A percentile compares a stretch with the other conserved stretches of the same genome.
phyloP scores from a whole-genome alignment of 2,797 vertebrate species.

The Ispidina picta region DNA sequence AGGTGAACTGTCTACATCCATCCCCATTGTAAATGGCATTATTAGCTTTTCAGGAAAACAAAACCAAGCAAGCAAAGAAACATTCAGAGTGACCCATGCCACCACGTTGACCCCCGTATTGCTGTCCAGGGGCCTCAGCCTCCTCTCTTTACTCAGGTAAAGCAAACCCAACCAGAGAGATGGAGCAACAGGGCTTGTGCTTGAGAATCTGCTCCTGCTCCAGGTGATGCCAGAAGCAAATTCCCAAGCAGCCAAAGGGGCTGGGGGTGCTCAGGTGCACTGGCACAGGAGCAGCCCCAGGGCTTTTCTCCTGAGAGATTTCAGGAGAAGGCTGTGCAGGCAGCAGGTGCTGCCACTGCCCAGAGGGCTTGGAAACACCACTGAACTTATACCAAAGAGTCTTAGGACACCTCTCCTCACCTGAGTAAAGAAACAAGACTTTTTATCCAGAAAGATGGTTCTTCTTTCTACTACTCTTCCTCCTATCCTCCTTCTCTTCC shows the following conservation, averaged over 20 bases:
- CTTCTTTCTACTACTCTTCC: conserved; percentile 61
- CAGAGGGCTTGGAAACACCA: conserved; percentile 27
- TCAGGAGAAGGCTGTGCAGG: not conserved
- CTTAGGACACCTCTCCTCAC: conserved; percentile 72
- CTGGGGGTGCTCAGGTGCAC: not conserved
- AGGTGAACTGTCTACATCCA: conserved; percentile 43
- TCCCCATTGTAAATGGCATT: conserved; percentile 51
- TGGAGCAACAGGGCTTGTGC: not conserved
- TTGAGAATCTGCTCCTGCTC: not conserved
- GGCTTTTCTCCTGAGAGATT: not conserved
- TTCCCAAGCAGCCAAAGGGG: not conserved
- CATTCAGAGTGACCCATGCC: not conserved
- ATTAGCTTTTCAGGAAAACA: conserved; percentile 56
- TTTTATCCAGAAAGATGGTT: conserved; percentile 23
- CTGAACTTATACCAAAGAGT: conserved; percentile 81
- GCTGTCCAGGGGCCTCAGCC: conserved; percentile 47
- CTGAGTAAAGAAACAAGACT: conserved; percentile 52
- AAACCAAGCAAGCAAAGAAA: not conserved
- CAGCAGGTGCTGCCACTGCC: conserved; percentile 24
- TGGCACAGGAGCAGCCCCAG: not conserved
- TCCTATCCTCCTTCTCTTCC: conserved; percentile 57
- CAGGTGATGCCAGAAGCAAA: fast-evolving
- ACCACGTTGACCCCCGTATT: not conserved
- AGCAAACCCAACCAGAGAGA: not conserved
- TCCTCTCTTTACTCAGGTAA: conserved; percentile 67